A percentile compares a stretch with the other conserved stretches of the same genome.
Conservation (phyloP, 2,888 invertebrate species). For the Phengaris alcon region DNA sequence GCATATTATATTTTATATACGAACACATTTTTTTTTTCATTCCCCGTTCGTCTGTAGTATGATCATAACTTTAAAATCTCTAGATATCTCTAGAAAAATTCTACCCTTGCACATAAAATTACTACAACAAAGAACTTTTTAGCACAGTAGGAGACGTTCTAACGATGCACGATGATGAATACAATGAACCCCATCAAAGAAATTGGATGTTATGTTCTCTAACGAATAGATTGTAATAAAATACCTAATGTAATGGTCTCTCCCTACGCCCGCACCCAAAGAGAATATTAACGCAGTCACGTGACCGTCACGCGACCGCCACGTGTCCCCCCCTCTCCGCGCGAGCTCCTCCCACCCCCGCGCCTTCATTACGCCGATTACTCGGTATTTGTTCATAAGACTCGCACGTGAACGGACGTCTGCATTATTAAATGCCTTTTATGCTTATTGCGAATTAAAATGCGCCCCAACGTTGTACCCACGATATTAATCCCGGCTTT, state of each 20-base stretch:
- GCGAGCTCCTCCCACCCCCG: conserved; percentile 45
- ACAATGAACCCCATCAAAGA: conserved; percentile 9
- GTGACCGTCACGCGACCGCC: conserved; percentile 65
- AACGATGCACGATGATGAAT: not conserved
- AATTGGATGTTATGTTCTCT: conserved; percentile 28
- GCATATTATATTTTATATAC: not conserved
- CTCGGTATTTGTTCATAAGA: conserved; percentile 69
- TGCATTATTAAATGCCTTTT: conserved; percentile 80
- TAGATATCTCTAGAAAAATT: too few relatives aligned
- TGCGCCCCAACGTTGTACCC: conserved; percentile 51
- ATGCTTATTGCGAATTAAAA: conserved; percentile 74
- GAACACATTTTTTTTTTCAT: too few relatives aligned
- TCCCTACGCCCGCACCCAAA: conserved; percentile 52
- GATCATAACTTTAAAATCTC: not conserved
- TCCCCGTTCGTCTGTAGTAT: too few relatives aligned
- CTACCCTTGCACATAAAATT: too few relatives aligned
- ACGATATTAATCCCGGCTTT: conserved; percentile 57
- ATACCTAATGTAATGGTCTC: conserved; percentile 54
- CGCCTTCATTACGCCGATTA: conserved; percentile 71
- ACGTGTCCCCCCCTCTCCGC: conserved; percentile 39
- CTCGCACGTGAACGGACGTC: conserved; percentile 70
- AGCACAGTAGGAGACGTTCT: not conserved
- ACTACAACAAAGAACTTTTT: not conserved
- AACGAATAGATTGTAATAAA: conserved; percentile 46
- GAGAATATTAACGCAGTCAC: conserved; percentile 68